These are phyloP conservation scores for Phrynocephalus vlangalii DNA, from an alignment of 2,797 vertebrate genomes.

Conservation along the genomic window DNA sequence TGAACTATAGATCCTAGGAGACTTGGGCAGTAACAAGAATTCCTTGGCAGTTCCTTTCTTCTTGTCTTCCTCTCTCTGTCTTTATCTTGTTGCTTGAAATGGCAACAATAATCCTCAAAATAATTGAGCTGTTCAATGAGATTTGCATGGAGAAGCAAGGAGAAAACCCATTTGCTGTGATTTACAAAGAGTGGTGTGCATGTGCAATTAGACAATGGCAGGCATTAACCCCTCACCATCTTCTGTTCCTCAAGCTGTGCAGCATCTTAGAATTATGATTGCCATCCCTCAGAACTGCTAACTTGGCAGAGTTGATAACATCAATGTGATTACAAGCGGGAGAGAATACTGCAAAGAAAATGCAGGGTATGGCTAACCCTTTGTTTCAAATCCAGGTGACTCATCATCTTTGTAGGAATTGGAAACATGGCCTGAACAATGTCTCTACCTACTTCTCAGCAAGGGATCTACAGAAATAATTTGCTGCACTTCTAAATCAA, in stretches of 20 bases:
- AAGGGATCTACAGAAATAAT: background rate
- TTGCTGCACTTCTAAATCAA: background rate
- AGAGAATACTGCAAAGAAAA: conserved; percentile 68
- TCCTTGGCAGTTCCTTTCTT: background rate
- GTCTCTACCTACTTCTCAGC: background rate
- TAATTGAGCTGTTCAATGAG: conserved; percentile 13
- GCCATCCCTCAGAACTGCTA: conserved; percentile 76
- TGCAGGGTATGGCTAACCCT: conserved; percentile 58
- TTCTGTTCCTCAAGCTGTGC: conserved; percentile 62
- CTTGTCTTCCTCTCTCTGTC: background rate
- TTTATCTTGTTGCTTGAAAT: background rate
- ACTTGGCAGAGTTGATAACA: conserved; percentile 77
- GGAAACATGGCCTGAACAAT: conserved; percentile 20
- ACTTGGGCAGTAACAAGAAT: background rate
- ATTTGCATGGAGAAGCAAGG: conserved; percentile 36
- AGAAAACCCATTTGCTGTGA: background rate
- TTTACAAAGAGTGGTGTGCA: conserved; percentile 57
- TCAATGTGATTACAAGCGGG: conserved; percentile 69
- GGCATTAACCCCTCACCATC: conserved; percentile 58
- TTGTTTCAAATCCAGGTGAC: conserved; percentile 59
- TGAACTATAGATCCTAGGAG: conserved; percentile 17
- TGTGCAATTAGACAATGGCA: conserved; percentile 63
- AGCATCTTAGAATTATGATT: conserved; percentile 70
- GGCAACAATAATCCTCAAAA: background rate
- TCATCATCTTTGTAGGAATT: conserved; percentile 59